Conservation (phyloP, 2,797 vertebrate species). For the Tadarida brasiliensis region DNA sequence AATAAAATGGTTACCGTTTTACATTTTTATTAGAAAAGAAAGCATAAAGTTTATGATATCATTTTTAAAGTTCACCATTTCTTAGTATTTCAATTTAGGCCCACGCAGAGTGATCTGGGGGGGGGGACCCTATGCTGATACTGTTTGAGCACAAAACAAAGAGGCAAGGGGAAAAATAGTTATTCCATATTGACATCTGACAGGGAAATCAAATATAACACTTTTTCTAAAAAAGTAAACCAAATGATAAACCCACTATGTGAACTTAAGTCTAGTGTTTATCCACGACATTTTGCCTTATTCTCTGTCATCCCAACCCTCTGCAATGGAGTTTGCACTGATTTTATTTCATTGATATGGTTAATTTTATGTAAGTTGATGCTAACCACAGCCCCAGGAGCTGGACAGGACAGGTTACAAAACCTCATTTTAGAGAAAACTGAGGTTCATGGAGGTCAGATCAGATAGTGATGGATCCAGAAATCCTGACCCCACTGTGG, state of each 20-base stretch:
- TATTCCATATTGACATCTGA: background rate
- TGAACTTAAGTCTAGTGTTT: background rate
- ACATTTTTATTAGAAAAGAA: background rate
- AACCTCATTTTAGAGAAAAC: background rate
- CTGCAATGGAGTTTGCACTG: background rate
- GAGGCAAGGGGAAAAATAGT: background rate
- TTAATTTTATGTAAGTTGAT: background rate
- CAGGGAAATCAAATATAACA: background rate
- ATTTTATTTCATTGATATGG: background rate
- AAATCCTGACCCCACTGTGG: background rate
- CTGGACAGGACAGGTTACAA: background rate
- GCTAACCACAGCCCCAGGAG: background rate
- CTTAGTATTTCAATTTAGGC: background rate
- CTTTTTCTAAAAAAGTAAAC: background rate
- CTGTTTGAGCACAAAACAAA: background rate
- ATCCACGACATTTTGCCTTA: background rate
- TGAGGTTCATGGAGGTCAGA: background rate
- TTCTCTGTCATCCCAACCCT: background rate
- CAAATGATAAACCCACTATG: background rate
- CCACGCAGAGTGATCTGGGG: background rate
- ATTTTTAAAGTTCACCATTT: background rate
- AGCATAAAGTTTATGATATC: background rate
- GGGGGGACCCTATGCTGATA: background rate
- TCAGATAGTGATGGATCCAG: background rate
- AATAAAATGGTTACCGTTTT: background rate